Evolutionary conservation across 2,797 vertebrate species (phyloP).

Genomic region (Buphagus erythrorhynchus): DNA sequence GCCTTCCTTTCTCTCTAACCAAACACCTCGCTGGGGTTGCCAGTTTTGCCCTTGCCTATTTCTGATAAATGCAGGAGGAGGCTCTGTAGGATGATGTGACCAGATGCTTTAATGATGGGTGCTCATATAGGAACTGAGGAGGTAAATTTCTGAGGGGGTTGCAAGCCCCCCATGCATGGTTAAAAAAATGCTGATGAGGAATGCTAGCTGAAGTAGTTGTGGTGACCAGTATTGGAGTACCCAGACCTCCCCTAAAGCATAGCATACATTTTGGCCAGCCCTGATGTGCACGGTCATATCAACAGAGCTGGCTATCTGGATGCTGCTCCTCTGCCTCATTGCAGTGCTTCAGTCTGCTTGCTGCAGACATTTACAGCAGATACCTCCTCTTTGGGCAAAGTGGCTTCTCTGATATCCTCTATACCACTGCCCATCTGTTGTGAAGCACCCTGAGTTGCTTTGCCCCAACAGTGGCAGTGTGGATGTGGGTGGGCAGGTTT

Average conservation of each 20-base stretch:
- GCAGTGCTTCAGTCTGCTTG: neutral
- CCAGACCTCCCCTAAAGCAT: neutral
- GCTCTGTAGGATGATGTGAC: neutral
- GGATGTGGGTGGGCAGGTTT: neutral
- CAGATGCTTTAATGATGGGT: neutral
- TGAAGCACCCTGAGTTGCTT: neutral
- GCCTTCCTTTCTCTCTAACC: neutral
- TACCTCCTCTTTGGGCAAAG: neutral
- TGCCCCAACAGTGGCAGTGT: fast-evolving
- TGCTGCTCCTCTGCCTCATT: neutral
- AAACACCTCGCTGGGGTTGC: neutral
- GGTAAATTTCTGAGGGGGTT: neutral
- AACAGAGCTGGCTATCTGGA: neutral
- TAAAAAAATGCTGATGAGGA: neutral
- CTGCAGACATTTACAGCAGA: neutral
- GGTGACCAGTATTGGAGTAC: neutral
- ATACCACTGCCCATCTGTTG: fast-evolving
- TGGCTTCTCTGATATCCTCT: neutral
- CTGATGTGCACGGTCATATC: neutral
- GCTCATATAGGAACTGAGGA: neutral
- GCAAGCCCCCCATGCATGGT: neutral
- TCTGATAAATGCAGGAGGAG: neutral
- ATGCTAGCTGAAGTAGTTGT: neutral
- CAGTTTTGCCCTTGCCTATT: neutral
- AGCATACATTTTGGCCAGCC: neutral